Evolutionary conservation across 2,113 vertebrate genomes (phyloP), one percentile per base, ranked within the genome.

Genomic region (Ictalurus furcatus): DNA sequence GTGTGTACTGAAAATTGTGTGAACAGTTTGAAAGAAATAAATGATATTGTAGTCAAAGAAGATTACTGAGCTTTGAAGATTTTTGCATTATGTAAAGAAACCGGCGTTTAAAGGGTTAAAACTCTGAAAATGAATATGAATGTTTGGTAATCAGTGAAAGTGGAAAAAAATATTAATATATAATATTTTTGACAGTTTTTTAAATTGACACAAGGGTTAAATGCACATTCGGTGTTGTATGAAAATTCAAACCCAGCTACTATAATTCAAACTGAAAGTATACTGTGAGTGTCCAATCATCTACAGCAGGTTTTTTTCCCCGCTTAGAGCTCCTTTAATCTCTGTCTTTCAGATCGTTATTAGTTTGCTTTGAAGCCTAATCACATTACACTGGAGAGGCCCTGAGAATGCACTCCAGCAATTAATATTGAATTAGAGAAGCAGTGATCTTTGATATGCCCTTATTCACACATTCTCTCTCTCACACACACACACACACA

Each of bases 361-460:
- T 84, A 84, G 88, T 80, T 86, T 87, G 76, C 90, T 89, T 90
- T 89, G 84, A 90, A 87, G 86, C 54, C 82, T 87, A 90, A 89
- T 84, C 88, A 80, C 44, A 89, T 91, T 87, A 88, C 79, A 71
- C 85, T 80, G 52, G 86, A 81, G 88, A 90, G 67, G 79, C 81
- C 61, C 79, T 14, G 84, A 78, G 80, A 76, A 85, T 67, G 73
- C 82, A 80, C 80, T 90, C 48, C 58, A 90, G 85, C 86, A 91
- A 88, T 90, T 91, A 78, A 88, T 86, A 90, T 58, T 86, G 74
- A 78, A 90, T 52, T 63, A 44, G 71, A 82, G 61, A 79, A 80
- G 87, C 54, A 86, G 44, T 40, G 73, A 78, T 85, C 83, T 89
- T 85, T 85, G 58, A 79, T 67, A 89, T n/a, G n/a, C 21, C 59